A percentile compares a stretch with the other conserved stretches of the same genome.
These are phyloP conservation scores for Eulemur rubriventer DNA, from an alignment of 2,797 vertebrate species.

Conservation along the genomic window DNA sequence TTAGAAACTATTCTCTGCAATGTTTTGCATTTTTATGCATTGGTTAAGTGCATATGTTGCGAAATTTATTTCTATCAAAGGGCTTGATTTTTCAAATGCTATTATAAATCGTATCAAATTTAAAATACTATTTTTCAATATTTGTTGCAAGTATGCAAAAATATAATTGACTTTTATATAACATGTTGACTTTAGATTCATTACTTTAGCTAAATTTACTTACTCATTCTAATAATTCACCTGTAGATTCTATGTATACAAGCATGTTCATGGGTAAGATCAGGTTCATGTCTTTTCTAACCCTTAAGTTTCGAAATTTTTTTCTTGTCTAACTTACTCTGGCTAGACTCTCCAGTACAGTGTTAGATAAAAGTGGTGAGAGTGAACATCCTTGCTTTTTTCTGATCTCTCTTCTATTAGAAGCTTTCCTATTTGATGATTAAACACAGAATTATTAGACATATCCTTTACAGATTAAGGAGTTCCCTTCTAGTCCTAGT, in stretches of 20 bases:
- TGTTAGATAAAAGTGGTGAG: not conserved
- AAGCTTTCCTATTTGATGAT: not conserved
- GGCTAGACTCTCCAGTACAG: not conserved
- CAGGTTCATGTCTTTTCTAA: not conserved
- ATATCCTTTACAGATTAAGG: not conserved
- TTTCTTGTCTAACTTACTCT: not conserved
- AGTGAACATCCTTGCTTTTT: not conserved
- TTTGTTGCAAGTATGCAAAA: not conserved
- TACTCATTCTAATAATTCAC: not conserved
- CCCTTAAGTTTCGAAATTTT: not conserved
- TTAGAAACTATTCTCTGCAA: conserved; percentile 10
- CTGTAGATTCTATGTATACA: not conserved
- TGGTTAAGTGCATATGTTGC: not conserved
- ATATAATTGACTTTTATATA: not conserved
- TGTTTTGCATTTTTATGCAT: not conserved
- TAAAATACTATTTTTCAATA: conserved; percentile 18
- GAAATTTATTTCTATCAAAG: conserved; percentile 1
- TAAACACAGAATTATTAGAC: not conserved
- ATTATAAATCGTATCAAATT: not conserved
- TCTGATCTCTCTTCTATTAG: not conserved
- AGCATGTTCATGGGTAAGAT: not conserved
- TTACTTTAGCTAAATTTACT: not conserved
- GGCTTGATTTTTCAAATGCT: conserved; percentile 28
- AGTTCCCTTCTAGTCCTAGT: not conserved
- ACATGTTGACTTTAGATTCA: not conserved